Percentiles rank a stretch among this genome's conserved stretches.
Conservation (phyloP, 2,797 vertebrate species). For the Nannoperca obscura region DNA sequence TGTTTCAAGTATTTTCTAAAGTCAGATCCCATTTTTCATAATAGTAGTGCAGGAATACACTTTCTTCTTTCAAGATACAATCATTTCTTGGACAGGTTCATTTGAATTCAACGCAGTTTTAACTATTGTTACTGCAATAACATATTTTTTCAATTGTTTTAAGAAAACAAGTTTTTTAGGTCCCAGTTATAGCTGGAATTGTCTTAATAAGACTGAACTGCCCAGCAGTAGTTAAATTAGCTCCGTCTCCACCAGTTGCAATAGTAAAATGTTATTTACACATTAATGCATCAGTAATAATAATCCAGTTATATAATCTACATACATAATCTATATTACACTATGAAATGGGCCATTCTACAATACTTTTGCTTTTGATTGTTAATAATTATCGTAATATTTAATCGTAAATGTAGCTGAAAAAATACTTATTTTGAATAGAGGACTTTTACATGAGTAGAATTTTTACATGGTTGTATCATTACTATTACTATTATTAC, state of each 20-base stretch:
- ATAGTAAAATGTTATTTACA: too few species aligned
- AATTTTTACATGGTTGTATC: background rate
- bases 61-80: background rate
- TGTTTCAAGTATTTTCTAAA: background rate
- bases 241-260: too few species aligned
- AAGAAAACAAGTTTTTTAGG: background rate
- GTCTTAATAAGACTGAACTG: background rate
- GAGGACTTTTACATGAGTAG: background rate
- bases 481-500: background rate
- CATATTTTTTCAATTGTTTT: too few species aligned
- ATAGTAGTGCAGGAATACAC: background rate
- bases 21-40: background rate
- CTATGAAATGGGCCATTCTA: too few species aligned
- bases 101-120: background rate
- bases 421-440: background rate
- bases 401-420: too few species aligned
- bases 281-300: too few species aligned
- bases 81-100: background rate
- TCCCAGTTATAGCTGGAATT: background rate
- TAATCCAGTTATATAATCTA: too few species aligned
- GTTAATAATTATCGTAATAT: too few species aligned
- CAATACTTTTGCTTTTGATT: background rate
- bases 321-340: too few species aligned
- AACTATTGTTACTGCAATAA: background rate
- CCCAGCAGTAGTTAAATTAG: background rate